phyloP scores from a whole-genome alignment of 2,888 invertebrate genomes.

The Isoperla grammatica region DNA sequence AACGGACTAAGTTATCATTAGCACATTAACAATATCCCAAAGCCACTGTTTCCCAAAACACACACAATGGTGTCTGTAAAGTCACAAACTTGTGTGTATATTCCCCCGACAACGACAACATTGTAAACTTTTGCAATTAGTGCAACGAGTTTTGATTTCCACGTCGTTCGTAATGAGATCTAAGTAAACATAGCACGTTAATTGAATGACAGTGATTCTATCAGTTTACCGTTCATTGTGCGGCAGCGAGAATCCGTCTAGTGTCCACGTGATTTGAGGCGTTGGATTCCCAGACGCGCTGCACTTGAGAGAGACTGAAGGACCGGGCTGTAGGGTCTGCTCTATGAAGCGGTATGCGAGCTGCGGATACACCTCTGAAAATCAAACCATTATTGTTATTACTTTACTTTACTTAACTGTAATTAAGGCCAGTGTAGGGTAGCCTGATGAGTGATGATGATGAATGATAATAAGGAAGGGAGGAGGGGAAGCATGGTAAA shows the following conservation, averaged over 20 bases:
- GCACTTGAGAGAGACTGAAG: slow-evolving; percentile 47
- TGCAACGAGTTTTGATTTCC: too few relatives aligned
- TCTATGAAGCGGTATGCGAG: slow-evolving; percentile 47
- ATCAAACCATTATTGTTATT: slow-evolving; percentile 17
- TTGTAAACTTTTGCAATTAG: too few relatives aligned
- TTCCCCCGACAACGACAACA: too few relatives aligned
- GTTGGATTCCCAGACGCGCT: slow-evolving; percentile 47
- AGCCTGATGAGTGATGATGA: too few relatives aligned
- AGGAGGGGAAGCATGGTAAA: neutral
- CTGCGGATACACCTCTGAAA: slow-evolving; percentile 49
- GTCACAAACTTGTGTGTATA: too few relatives aligned
- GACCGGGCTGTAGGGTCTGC: slow-evolving; percentile 47
- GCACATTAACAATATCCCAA: neutral
- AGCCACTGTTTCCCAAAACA: slow-evolving; percentile 1
- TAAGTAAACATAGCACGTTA: neutral
- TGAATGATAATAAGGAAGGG: too few relatives aligned
- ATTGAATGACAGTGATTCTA: too few relatives aligned
- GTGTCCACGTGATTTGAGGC: slow-evolving; percentile 49
- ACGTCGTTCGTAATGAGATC: too few relatives aligned
- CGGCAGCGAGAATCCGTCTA: slow-evolving; percentile 45
- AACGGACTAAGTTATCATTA: too few relatives aligned
- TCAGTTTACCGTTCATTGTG: slow-evolving; percentile 44
- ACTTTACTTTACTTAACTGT: too few relatives aligned
- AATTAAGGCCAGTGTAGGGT: too few relatives aligned
- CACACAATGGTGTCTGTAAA: neutral